Base-by-base conservation (phyloP, 2,888 invertebrate species). In the Callyntrura guangdongensis region DNA sequence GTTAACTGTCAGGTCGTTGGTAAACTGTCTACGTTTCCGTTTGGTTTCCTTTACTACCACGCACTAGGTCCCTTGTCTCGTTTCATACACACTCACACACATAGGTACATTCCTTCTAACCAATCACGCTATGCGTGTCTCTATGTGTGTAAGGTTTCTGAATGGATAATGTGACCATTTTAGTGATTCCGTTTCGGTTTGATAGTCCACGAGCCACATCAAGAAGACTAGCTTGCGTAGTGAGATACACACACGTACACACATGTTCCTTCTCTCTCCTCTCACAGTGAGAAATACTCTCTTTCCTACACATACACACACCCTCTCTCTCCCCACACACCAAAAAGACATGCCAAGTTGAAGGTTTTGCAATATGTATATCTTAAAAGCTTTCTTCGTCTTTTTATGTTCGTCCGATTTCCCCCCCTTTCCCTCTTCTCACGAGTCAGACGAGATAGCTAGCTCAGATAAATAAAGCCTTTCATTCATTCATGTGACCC, bases 1-100 rank as follows among this genome's bases (percentile, higher is more conserved):
- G 90, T 81, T 86, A 86, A 86, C 86, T 90, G 90, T 90, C 90
- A 90, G 86, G 81, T 82, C 81, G 85, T 90, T 90, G 85, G 79
- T 79, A 86, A 81, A 79, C 85, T 85, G 90, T 85, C 86, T 85
- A n/a, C 69, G 81, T 83, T 90, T 86, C 90, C 86, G 82, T 86
- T 84, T 83, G 61, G 77, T 84, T 89, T 84, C 84, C 89, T 56
- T 56, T 77, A 53, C 53, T 25, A n/a, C 27, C 27, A 77, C 56
- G 22, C 56, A 56, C 84, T 67, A 83, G 25, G 64, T 64, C 53
- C 56, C 56, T 17, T 27, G 27, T 69, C 45, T 72, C 9, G 14
- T 72, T n/a, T 2, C 22, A 64, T 25, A n/a, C 8, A 72, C 12
- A 72, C 69, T 27, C 67, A 61, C 20, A 61, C 53, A 53, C 47